Evolutionary conservation across 2,113 vertebrate species (phyloP), one percentile per base, ranked within the genome.

Genomic region (Bostrychus sinensis): DNA sequence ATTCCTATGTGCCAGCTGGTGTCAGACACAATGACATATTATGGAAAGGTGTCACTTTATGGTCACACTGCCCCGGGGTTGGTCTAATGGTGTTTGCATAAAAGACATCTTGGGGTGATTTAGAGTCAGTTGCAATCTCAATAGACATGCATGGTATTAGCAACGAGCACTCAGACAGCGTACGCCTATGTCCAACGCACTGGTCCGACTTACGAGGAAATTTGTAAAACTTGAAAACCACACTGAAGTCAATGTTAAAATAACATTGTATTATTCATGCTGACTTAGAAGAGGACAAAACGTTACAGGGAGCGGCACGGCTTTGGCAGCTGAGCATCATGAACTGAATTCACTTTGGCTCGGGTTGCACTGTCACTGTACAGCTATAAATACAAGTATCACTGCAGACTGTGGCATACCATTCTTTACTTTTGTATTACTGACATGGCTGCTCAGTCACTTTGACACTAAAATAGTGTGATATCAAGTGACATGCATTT

Each of bases 321-420:
- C 39, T 65, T 66, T 73, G 65, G 70, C 81, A 80, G 64, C 78
- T 25, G 64, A 72, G 45, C 28, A 57, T 72, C 79, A 68, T 76
- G 65, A 70, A 75, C 70, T 82, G 64, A 77, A 80, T 84, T 74
- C 57, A 56, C 63, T 60, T 62, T 63, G 66, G 76, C 77, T 82
- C 25, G 1, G 34, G n/a, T 81, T 82, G 56, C 54, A 38, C 51
- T 72, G 19, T 60, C 38, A 34, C 45, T 73, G 65, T 30, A 17
- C 76, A 85, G 76, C 11, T 14, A 39, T 28, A 51, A 78, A 73
- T 66, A 71, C 72, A 59, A 59, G 51, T 23, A 12, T 5, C 48
- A 48, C 70, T 50, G 11, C 86, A 77, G 45, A 19, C 72, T 58
- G 62, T 12, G 20, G 38, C 16, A 45, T 64, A 43, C 62, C 28